A percentile compares a stretch with the other conserved stretches of the same genome.
phyloP scores from a whole-genome alignment of 2,888 invertebrate genomes.

The Pachycephus smyrnensis region DNA sequence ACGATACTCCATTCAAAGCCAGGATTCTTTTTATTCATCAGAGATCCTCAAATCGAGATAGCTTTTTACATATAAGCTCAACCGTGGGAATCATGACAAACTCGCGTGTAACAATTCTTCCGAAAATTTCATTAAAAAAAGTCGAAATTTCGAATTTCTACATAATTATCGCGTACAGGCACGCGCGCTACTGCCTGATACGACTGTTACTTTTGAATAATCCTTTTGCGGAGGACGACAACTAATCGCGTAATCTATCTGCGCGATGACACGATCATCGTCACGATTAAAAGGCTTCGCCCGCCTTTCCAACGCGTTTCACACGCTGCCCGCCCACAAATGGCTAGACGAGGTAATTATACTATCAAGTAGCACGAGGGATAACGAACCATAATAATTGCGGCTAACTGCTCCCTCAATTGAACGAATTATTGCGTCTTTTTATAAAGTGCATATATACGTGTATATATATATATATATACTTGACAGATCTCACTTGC shows the following conservation, averaged over 20 bases:
- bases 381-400: slow-evolving; percentile 44
- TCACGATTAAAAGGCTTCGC: slow-evolving; percentile 44
- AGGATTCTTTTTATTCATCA: slow-evolving; percentile 12
- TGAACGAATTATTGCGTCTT: slow-evolving; percentile 41
- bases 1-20: neutral
- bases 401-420: slow-evolving; percentile 46
- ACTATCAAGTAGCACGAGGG: slow-evolving; percentile 53
- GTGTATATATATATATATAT: neutral
- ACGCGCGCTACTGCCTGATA: neutral
- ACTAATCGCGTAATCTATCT: neutral
- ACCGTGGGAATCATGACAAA: neutral
- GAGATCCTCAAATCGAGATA: slow-evolving; percentile 1
- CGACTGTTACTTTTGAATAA: neutral
- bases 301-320: slow-evolving; percentile 45
- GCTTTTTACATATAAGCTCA: neutral
- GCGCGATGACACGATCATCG: neutral
- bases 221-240: neutral
- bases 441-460: slow-evolving; percentile 16
- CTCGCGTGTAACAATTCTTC: neutral
- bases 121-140: neutral
- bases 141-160: slow-evolving; percentile 8
- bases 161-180: neutral
- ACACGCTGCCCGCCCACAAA: slow-evolving; percentile 40
- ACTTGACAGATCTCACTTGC: neutral
- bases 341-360: slow-evolving; percentile 48